Base-by-base conservation (phyloP, 1,140 invertebrate genomes). In the Drepana arcuata region DNA sequence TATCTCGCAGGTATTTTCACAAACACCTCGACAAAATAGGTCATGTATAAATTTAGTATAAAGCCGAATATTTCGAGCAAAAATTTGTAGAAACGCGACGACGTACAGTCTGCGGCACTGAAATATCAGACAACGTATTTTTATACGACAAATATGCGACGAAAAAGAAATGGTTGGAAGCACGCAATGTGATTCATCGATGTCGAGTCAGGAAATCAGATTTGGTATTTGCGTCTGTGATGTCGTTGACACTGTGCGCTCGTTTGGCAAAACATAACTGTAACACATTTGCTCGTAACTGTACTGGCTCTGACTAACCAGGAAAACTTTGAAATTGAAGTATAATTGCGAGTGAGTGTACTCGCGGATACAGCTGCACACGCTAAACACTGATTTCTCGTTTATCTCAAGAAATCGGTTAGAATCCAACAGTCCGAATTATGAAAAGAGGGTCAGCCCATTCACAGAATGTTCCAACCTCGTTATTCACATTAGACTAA, bases 161-260 rank as follows among this genome's bases (percentile, higher is more conserved):
- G 45, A 37, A 60, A 70, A 71, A 67, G 56, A 70, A 70, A 70
- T 65, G 38, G 42, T 42, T 44, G 21, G 35, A 57, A 44, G 51
- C 71, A 70, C 65, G 67, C 65, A 43, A 73, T 44, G 60, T 72
- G 70, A 78, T 72, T 77, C 71, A 65, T 74, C 52, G 61, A 55
- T 54, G 28, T 34, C 53, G 48, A 64, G 59, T 65, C 48, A 56
- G 56, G 45, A 63, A 69, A 67, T 71, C 56, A 34, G 52, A 64
- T 68, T 66, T 61, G 55, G 55, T 65, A 68, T 70, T 69, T 57
- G 56, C 58, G 57, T 52, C 45, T 40, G 43, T 46, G 49, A 49
- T 55, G 67, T 68, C 68, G 67, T 71, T 75, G 72, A 73, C 67
- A 68, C 67, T 68, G 60, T 30, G 34, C 57, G 46, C 43, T 15